phyloP scores from a whole-genome alignment of 2,888 invertebrate genomes.

The Blastobasis lacticolella region DNA sequence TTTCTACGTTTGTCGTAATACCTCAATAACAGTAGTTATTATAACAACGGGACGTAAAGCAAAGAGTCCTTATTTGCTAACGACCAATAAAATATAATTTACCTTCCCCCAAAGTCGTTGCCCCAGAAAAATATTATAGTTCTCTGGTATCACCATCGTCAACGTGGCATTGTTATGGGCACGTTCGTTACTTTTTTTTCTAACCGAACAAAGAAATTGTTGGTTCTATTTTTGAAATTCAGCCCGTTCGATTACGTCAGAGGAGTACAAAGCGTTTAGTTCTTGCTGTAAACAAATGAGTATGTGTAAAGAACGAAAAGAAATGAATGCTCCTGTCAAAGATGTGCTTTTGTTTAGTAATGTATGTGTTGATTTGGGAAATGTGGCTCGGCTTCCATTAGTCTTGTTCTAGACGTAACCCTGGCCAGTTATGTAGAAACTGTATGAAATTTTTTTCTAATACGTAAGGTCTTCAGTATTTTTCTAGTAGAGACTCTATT shows the following conservation, averaged over 20 bases:
- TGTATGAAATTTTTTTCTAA: no score
- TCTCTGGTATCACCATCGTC: constrained; percentile 10
- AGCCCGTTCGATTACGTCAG: constrained; percentile 49
- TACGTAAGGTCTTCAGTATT: no score
- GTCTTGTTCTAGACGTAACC: no score
- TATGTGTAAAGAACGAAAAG: constrained; percentile 25
- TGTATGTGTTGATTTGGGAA: no score
- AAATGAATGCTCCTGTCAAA: constrained; percentile 35
- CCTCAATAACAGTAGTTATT: no score
- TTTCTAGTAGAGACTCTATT: no score
- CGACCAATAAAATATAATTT: constrained; percentile 36
- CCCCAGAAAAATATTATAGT: constrained; percentile 5
- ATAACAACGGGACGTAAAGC: no score
- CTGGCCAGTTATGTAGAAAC: no score
- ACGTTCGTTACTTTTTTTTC: constrained; percentile 23
- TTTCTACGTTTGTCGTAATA: no score
- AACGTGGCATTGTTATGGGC: constrained; percentile 15
- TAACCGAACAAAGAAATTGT: constrained; percentile 46
- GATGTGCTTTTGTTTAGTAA: constrained; percentile 15
- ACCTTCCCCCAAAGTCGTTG: constrained; percentile 23
- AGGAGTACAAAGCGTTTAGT: constrained; percentile 44
- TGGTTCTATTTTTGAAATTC: constrained; percentile 55
- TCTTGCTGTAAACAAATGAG: constrained; percentile 40
- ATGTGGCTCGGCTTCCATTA: no score
- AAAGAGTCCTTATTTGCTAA: not conserved